Conservation (phyloP, 1,140 invertebrate genomes). For the Cotesia chilonis region DNA sequence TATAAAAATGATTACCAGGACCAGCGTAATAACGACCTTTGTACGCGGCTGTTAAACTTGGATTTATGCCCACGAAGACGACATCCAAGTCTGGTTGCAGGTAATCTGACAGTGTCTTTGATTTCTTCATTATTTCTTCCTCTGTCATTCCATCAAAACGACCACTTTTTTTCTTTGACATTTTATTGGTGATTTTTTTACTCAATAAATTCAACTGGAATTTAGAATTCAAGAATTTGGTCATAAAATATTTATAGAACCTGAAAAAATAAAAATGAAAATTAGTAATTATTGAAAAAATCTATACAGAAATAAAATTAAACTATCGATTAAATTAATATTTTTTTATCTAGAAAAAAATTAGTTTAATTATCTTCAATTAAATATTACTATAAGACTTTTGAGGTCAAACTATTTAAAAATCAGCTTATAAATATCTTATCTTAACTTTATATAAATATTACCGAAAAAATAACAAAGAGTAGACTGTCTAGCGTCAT, state of each 20-base stretch:
- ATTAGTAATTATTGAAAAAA: neutral
- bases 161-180: slow-evolving; percentile 45
- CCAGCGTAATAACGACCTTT: slow-evolving; percentile 62
- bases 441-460: no score
- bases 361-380: no score
- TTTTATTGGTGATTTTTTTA: slow-evolving; percentile 3
- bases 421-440: no score
- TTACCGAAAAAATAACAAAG: no score
- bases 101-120: slow-evolving; percentile 53
- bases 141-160: slow-evolving; percentile 59
- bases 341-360: no score
- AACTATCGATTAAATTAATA: no score
- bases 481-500: no score
- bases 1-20: slow-evolving; percentile 64
- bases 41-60: slow-evolving; percentile 60
- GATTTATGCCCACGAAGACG: slow-evolving; percentile 63
- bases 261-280: neutral
- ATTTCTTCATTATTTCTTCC: slow-evolving; percentile 54
- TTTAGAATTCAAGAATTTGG: neutral
- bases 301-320: no score
- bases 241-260: neutral
- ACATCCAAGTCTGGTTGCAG: slow-evolving; percentile 55
- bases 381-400: no score
- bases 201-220: neutral
- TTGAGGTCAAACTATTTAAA: no score